Evolutionary conservation across 2,113 vertebrate genomes (phyloP), one percentile per base, ranked within the genome.

Genomic region (Lethenteron camtschaticum): DNA sequence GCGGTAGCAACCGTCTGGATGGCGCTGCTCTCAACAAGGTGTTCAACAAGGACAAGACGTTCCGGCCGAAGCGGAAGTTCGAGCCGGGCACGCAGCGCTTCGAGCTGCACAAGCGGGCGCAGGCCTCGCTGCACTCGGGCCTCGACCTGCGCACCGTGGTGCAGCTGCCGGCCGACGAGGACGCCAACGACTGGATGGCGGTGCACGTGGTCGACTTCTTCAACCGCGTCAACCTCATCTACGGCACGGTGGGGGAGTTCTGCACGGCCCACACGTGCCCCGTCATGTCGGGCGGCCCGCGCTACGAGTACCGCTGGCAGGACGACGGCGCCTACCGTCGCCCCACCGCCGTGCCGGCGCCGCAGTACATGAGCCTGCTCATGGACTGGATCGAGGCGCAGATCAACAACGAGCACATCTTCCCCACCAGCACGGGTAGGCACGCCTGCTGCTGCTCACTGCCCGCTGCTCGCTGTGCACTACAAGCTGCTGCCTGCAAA

Each of bases 351-450:
- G 82, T 95, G 20, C 81, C 91, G 0, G 91, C 92, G 0, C 91
- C 91, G 3, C 85, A 87, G 71, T 97, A 97, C 82, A 88, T 97
- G 92, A 89, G 87, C 75, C 83, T 91, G 70, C 85, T 97, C 69
- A 97, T 97, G 92, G 89, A 97, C 72, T 97, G 92, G 92, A 88
- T 97, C 1, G 92, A 97, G 83, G 85, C 85, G 55, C 92, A 96
- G 77, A 91, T 97, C 81, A 97, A 97, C 82, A 89, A 92, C 0
- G 92, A 97, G 77, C 86, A 86, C 66, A 79, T 97, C 78, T 97
- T 97, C 72, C 92, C 92, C 74, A 97, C 91, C 20, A 94, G 84
- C 0, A 81, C 96, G 0, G 91, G 92, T 97, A 80, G 88, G 90
- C 63, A 41, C 12, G 6, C 13, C 24, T 58, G 12, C 20, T 70